These are phyloP conservation scores for Laterallus jamaicensis DNA, from an alignment of 2,113 vertebrate genomes.

Conservation along the genomic window DNA sequence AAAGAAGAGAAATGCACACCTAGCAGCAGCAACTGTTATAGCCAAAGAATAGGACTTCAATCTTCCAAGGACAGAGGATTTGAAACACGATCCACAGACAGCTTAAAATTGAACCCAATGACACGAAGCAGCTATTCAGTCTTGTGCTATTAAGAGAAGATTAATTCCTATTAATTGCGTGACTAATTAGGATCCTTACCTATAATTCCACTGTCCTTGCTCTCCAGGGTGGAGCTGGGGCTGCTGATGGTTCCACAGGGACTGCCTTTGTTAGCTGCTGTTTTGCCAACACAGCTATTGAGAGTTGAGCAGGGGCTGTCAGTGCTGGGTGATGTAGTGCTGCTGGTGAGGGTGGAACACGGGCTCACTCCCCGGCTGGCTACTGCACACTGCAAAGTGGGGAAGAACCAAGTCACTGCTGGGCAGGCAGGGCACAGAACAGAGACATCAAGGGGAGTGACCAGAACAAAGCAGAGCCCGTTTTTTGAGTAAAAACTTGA, in stretches of 20 bases:
- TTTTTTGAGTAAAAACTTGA: background rate
- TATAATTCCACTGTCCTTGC: conserved; percentile 99
- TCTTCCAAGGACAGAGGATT: background rate
- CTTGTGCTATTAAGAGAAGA: background rate
- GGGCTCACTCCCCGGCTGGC: conserved; percentile 89
- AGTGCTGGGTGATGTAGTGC: conserved; percentile 92
- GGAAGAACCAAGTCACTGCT: conserved; percentile 3
- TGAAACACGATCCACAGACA: background rate
- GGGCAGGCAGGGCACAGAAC: background rate
- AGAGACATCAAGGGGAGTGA: background rate
- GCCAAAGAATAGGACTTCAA: background rate
- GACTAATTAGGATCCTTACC: conserved; percentile 76
- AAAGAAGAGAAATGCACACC: background rate
- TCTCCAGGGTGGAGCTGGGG: conserved; percentile 97
- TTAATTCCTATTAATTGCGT: background rate
- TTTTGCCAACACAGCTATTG: conserved; percentile 85
- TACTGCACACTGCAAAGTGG: conserved; percentile 77
- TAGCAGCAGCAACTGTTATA: background rate
- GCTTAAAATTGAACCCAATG: background rate
- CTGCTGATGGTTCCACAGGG: conserved; percentile 95
- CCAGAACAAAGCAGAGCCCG: background rate
- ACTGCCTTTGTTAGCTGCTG: conserved; percentile 81
- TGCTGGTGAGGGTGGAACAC: conserved; percentile 96
- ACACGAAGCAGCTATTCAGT: background rate
- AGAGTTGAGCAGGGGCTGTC: conserved; percentile 98